Percentiles rank a stretch among this genome's conserved stretches.
Conservation (phyloP, 2,888 invertebrate genomes). For the Protophormia terraenovae region DNA sequence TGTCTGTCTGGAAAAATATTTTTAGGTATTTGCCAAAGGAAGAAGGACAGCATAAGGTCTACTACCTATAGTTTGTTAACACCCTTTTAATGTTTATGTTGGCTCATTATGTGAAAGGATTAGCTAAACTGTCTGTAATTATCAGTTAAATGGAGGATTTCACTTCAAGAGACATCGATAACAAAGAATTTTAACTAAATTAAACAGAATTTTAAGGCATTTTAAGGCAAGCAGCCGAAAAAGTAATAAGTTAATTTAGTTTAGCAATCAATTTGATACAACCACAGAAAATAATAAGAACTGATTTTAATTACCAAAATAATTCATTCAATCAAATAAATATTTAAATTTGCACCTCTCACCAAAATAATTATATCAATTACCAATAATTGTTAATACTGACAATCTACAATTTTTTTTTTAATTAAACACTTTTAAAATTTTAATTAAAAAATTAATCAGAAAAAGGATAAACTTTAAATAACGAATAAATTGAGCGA, state of each 20-base stretch:
- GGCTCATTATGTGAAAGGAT: conserved; percentile 67
- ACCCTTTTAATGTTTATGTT: conserved; percentile 66
- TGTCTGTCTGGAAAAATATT: not conserved
- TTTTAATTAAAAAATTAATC: too few species aligned
- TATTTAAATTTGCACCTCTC: too few species aligned
- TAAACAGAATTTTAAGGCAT: conserved; percentile 4
- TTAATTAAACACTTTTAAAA: too few species aligned
- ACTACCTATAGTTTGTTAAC: conserved; percentile 41
- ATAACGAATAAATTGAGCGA: too few species aligned
- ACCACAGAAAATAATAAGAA: too few species aligned
- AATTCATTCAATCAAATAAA: too few species aligned
- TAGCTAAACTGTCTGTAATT: conserved; percentile 64
- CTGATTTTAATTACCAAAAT: too few species aligned
- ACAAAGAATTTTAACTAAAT: conserved; percentile 39
- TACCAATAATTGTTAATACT: too few species aligned
- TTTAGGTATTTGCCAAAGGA: not conserved
- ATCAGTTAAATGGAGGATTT: conserved; percentile 59
- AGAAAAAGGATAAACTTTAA: too few species aligned
- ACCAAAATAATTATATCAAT: too few species aligned
- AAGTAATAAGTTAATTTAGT: not conserved
- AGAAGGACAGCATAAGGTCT: conserved; percentile 29
- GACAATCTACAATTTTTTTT: too few species aligned
- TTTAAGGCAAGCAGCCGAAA: not conserved
- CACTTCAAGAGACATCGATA: conserved; percentile 56
- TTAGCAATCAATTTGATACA: not conserved